Conservation (phyloP, 1,140 invertebrate species). For the Dolichoris vasculosae region DNA sequence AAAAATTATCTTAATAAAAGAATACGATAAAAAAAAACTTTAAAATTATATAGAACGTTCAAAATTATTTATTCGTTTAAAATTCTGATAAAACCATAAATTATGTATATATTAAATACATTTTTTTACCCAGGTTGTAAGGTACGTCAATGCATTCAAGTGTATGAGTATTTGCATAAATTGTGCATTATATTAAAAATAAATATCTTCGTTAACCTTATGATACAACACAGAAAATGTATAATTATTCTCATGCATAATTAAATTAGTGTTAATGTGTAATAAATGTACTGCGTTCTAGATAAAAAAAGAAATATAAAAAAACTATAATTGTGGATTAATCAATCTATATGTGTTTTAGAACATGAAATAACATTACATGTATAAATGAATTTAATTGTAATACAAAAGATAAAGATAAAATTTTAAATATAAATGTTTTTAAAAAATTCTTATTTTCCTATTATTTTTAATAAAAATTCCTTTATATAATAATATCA, state of each 20-base stretch:
- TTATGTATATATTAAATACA: neutral
- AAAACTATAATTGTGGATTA: constrained; percentile 14
- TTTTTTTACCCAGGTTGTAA: neutral
- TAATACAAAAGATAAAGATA: too few relatives aligned
- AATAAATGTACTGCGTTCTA: neutral
- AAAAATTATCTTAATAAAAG: constrained; percentile 11
- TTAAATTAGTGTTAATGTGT: neutral
- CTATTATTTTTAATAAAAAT: too few relatives aligned
- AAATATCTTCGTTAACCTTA: constrained; percentile 3
- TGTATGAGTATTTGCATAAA: constrained; percentile 12
- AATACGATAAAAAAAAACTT: too few relatives aligned
- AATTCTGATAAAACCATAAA: neutral
- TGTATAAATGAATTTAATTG: neutral
- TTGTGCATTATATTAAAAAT: constrained; percentile 23
- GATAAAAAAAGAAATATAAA: neutral
- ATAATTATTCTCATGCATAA: constrained; percentile 42
- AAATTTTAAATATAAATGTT: too few relatives aligned
- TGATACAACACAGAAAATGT: constrained; percentile 7
- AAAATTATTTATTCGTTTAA: neutral
- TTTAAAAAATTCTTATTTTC: neutral
- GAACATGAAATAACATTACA: neutral
- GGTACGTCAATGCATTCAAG: neutral
- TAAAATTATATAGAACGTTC: too few relatives aligned
- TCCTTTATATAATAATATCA: too few relatives aligned
- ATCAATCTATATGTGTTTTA: neutral